These are phyloP conservation scores for Buceros bicornis DNA, from an alignment of 2,797 vertebrate genomes.

Conservation along the genomic window DNA sequence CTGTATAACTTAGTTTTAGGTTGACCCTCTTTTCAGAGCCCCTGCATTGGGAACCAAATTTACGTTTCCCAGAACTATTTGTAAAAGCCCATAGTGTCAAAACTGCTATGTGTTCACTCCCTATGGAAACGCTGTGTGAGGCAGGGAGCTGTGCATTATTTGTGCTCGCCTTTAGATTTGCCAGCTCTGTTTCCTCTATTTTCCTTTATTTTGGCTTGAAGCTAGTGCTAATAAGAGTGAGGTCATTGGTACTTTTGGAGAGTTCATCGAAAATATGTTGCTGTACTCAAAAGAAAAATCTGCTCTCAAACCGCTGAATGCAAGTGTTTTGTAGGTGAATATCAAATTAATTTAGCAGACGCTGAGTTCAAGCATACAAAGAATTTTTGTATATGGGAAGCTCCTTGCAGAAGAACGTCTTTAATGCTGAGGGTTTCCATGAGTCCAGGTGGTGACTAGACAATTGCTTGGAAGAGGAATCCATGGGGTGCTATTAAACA, in stretches of 20 bases:
- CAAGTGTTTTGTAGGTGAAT: not conserved
- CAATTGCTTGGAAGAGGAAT: not conserved
- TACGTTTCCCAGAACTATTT: not conserved
- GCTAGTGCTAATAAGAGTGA: not conserved
- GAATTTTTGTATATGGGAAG: not conserved
- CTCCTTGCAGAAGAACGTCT: not conserved
- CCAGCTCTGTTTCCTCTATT: not conserved
- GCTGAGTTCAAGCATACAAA: not conserved
- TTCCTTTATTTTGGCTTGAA: not conserved
- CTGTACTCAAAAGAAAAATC: not conserved
- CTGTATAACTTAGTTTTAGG: not conserved
- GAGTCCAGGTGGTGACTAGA: not conserved
- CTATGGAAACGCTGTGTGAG: not conserved
- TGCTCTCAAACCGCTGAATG: not conserved
- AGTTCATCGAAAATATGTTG: not conserved
- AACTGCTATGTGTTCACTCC: accelerated
- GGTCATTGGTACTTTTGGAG: not conserved
- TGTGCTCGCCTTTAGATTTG: not conserved
- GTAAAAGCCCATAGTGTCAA: not conserved
- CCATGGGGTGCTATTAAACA: not conserved
- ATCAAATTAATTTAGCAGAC: not conserved
- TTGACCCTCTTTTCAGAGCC: not conserved
- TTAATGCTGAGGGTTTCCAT: not conserved
- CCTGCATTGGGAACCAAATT: not conserved
- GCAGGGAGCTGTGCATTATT: not conserved